These are phyloP conservation scores for Diplosoma virens DNA, from an alignment of 23 tunicate genomes.

Conservation along the genomic window DNA sequence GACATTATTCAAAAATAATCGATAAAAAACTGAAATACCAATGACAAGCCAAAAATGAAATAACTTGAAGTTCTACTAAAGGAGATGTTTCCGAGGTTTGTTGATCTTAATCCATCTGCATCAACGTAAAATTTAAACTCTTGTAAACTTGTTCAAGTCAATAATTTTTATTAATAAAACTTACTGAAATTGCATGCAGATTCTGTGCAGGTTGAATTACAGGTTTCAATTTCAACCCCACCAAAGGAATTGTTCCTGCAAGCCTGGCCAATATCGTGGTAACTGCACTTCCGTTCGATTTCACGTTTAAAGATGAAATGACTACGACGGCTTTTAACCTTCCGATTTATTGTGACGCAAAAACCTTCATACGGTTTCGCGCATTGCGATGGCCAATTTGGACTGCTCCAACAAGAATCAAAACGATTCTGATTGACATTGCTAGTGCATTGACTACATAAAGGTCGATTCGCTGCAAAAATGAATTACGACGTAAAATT, in stretches of 20 bases:
- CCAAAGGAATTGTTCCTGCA: background rate
- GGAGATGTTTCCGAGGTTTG: too few relatives aligned
- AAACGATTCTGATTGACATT: background rate
- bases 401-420: conserved; percentile 11
- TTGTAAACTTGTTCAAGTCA: too few relatives aligned
- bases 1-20: too few relatives aligned
- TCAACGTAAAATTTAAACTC: too few relatives aligned
- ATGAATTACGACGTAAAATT: too few relatives aligned
- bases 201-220: conserved; percentile 5
- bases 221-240: background rate
- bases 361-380: conserved; percentile 3
- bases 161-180: too few relatives aligned
- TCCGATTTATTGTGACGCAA: background rate
- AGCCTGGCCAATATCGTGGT: background rate
- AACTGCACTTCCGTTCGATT: conserved; percentile 1
- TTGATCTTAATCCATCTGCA: too few relatives aligned
- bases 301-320: background rate
- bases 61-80: too few relatives aligned
- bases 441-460: conserved; percentile 5
- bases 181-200: conserved; percentile 24
- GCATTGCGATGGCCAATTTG: conserved; percentile 6
- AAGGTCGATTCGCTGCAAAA: conserved; percentile 5
- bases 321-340: background rate
- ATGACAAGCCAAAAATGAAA: too few relatives aligned
- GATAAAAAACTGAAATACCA: too few relatives aligned